Evolutionary conservation across 2,888 invertebrate genomes (phyloP).

Genomic region (Papilio demoleus): DNA sequence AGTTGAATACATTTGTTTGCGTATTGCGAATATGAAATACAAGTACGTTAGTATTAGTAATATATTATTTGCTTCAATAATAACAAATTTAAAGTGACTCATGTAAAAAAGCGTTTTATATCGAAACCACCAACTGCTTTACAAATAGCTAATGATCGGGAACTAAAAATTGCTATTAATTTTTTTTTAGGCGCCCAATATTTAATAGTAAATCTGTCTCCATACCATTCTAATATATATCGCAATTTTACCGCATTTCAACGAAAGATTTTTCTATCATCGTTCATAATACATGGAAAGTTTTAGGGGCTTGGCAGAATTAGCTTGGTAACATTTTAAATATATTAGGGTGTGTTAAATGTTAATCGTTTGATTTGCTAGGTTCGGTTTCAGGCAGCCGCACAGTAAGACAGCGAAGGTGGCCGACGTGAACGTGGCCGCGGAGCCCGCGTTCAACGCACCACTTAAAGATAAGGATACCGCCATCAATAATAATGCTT

Average conservation of each 20-base stretch:
- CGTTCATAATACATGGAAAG: background rate
- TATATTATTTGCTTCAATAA: background rate
- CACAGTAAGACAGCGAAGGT: constrained; percentile 87
- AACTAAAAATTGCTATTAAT: constrained; percentile 12
- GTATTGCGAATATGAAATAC: background rate
- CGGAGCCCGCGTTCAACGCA: constrained; percentile 72
- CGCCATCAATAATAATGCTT: constrained; percentile 79
- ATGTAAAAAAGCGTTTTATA: background rate
- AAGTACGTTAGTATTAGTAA: background rate
- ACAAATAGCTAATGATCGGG: background rate
- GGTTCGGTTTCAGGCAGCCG: constrained; percentile 90
- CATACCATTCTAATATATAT: too few species aligned
- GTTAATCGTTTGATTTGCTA: constrained; percentile 55
- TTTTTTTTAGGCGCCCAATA: constrained; percentile 9
- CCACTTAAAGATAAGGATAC: constrained; percentile 77
- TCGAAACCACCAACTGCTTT: background rate
- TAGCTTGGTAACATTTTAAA: background rate
- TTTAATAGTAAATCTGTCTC: too few species aligned
- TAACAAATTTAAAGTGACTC: background rate
- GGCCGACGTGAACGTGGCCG: constrained; percentile 83
- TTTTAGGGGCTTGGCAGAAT: background rate
- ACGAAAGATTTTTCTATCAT: background rate
- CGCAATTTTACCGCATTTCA: background rate
- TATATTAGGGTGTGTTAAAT: constrained; percentile 31
- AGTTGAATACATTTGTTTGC: background rate